Percentiles rank a stretch among this genome's conserved stretches.
phyloP scores from a whole-genome alignment of 2,797 vertebrate genomes.

The Hafferia zeledoni region DNA sequence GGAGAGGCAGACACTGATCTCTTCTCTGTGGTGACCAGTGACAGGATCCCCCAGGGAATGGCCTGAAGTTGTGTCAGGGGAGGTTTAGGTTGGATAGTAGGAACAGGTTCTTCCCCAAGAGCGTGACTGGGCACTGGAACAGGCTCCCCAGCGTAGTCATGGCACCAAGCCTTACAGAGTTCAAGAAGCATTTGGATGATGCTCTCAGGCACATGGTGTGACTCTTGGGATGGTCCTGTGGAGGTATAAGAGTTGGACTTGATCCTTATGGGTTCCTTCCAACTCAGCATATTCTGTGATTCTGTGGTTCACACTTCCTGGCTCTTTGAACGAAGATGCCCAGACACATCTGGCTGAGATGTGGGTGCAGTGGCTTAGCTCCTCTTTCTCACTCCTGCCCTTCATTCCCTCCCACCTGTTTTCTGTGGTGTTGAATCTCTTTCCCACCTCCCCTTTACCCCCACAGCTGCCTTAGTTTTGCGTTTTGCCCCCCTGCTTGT shows the following conservation, averaged over 20 bases:
- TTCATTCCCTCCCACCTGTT: neutral
- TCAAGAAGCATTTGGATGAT: neutral
- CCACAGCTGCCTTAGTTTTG: neutral
- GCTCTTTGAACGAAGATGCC: neutral
- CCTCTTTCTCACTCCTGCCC: neutral
- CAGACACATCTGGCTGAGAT: fast-evolving
- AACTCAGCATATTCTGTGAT: neutral
- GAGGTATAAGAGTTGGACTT: neutral
- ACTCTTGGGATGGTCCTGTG: neutral
- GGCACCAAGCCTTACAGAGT: neutral
- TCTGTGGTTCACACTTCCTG: neutral
- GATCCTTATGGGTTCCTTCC: neutral
- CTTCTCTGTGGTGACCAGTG: neutral
- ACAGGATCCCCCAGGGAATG: neutral
- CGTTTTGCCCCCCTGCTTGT: fast-evolving
- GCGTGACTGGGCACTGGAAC: neutral
- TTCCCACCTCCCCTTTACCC: neutral
- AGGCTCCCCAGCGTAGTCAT: neutral
- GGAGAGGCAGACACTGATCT: neutral
- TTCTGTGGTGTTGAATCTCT: neutral
- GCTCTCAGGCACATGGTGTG: neutral
- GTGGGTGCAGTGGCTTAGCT: neutral
- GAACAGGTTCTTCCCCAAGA: too few species aligned
- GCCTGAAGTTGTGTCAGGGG: neutral
- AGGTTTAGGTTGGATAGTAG: neutral